Evolutionary conservation across 2,797 vertebrate genomes (phyloP).

Genomic region (Micromesistius poutassou): DNA sequence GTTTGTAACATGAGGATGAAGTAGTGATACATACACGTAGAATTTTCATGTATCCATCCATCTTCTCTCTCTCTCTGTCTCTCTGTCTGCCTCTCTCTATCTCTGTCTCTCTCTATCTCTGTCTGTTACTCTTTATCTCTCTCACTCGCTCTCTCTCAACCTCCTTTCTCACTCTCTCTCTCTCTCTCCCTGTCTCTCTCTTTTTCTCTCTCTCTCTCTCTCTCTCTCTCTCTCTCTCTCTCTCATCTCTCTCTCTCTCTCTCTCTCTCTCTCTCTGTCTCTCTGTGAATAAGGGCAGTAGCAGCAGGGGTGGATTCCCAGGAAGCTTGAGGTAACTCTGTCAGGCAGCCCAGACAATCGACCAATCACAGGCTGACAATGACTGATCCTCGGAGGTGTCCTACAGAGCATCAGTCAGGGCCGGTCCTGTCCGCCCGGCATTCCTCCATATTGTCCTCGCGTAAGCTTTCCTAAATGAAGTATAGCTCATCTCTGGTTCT

Average conservation of each 20-base stretch:
- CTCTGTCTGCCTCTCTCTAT: too few species aligned
- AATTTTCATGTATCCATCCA: neutral
- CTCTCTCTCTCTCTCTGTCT: slow-evolving; percentile 16
- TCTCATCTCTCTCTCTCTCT: neutral
- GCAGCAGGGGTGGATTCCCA: slow-evolving; percentile 64
- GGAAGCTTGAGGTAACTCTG: slow-evolving; percentile 61
- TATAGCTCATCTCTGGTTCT: slow-evolving; percentile 32
- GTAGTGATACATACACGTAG: neutral
- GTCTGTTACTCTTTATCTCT: too few species aligned
- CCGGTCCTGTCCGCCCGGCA: slow-evolving; percentile 59
- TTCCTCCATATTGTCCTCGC: slow-evolving; percentile 53
- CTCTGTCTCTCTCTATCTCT: too few species aligned
- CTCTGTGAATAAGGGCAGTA: slow-evolving; percentile 35
- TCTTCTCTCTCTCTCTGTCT: too few species aligned
- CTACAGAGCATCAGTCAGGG: slow-evolving; percentile 70
- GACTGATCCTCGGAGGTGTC: slow-evolving; percentile 61
- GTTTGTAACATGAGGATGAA: too few species aligned
- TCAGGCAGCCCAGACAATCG: slow-evolving; percentile 56
- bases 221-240: too few species aligned
- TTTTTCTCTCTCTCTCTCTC: too few species aligned
- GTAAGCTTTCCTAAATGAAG: slow-evolving; percentile 33
- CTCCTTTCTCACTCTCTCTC: neutral
- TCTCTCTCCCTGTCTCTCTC: too few species aligned
- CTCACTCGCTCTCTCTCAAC: neutral
- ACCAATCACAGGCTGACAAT: slow-evolving; percentile 65